A percentile compares a stretch with the other conserved stretches of the same genome.
phyloP scores from a whole-genome alignment of 2,888 invertebrate species.

The Chironomus tentans region DNA sequence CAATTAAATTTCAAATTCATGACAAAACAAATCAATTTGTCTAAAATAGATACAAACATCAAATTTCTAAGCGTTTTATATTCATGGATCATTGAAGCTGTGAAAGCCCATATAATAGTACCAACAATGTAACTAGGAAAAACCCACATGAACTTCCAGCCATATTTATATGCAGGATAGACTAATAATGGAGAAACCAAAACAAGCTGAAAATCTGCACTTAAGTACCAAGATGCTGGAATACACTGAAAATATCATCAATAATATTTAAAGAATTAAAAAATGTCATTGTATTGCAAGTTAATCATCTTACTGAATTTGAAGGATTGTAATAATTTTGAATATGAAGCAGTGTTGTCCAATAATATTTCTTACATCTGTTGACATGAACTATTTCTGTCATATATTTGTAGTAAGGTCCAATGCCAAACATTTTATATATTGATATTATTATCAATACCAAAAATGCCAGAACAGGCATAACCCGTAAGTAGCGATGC shows the following conservation, averaged over 20 bases:
- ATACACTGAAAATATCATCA: conserved; percentile 43
- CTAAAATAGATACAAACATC: not conserved
- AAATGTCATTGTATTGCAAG: too few relatives aligned
- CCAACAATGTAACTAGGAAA: not conserved
- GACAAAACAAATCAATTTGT: too few relatives aligned
- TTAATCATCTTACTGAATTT: conserved; percentile 34
- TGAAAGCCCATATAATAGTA: not conserved
- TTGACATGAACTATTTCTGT: not conserved
- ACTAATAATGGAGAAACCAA: conserved; percentile 46
- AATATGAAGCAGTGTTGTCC: conserved; percentile 44
- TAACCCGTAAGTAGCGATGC: conserved; percentile 44
- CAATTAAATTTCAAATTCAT: not conserved
- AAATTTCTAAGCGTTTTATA: not conserved
- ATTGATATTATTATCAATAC: conserved; percentile 45
- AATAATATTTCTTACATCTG: conserved; percentile 42
- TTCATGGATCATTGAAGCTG: not conserved
- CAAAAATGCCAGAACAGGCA: conserved; percentile 46
- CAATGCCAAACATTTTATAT: conserved; percentile 44
- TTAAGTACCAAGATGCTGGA: conserved; percentile 50
- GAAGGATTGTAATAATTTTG: conserved; percentile 43
- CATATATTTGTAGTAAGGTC: conserved; percentile 45
- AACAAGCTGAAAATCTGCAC: conserved; percentile 50
- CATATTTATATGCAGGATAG: not conserved
- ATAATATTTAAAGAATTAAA: too few relatives aligned
- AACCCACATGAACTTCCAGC: not conserved